A percentile compares a stretch with the other conserved stretches of the same genome.
These are phyloP conservation scores for Turritopsis dohrnii DNA, from an alignment of 30 jellyfish, hydroid and myxozoan genomes.

Conservation along the genomic window DNA sequence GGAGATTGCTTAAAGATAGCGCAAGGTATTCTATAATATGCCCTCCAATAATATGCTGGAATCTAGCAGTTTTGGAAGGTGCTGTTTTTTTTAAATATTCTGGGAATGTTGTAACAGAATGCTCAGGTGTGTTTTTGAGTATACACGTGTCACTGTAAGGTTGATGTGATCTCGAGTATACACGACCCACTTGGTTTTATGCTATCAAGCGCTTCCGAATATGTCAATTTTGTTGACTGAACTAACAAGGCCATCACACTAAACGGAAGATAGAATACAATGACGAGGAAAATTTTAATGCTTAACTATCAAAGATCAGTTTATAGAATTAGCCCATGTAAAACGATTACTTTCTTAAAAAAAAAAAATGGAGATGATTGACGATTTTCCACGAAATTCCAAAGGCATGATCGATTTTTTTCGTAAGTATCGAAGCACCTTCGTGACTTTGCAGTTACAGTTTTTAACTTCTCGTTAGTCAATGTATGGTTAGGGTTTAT, in stretches of 20 bases:
- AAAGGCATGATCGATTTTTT: slow-evolving; percentile 10
- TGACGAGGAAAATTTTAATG: background rate
- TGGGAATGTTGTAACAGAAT: background rate
- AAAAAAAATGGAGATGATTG: background rate
- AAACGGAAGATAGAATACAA: background rate
- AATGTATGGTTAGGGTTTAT: background rate
- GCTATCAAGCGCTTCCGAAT: background rate
- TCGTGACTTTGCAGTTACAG: background rate
- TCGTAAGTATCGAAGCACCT: slow-evolving; percentile 18
- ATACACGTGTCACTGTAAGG: too few relatives aligned
- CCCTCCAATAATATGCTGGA: too few relatives aligned
- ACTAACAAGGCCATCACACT: background rate
- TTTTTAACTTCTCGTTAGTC: background rate
- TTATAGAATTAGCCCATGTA: background rate
- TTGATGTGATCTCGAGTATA: background rate
- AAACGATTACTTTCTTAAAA: background rate
- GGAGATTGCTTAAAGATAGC: background rate
- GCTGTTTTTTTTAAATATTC: background rate
- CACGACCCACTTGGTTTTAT: background rate
- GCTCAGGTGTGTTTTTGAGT: background rate
- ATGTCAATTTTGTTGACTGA: background rate
- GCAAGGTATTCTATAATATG: too few relatives aligned
- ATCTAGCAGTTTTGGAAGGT: too few relatives aligned
- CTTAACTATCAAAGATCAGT: background rate
- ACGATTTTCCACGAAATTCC: slow-evolving; percentile 9